A percentile compares a stretch with the other conserved stretches of the same genome.
Evolutionary conservation across 2,113 vertebrate species (phyloP).

Genomic region (Melanerpes formicivorus): DNA sequence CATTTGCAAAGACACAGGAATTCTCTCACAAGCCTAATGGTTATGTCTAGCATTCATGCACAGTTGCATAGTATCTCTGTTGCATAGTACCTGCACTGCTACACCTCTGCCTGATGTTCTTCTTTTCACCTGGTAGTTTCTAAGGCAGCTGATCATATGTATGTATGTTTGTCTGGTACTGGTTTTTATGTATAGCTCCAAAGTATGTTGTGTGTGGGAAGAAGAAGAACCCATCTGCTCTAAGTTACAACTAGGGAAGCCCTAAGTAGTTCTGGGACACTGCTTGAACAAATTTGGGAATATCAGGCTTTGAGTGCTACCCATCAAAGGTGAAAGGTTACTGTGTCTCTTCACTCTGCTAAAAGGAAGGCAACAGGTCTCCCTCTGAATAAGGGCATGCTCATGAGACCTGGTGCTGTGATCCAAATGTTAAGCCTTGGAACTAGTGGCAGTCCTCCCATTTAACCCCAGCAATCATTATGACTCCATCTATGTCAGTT

Average conservation of each 20-base stretch:
- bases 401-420: not conserved
- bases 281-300: not conserved
- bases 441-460: not conserved
- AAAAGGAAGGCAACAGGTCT: not conserved
- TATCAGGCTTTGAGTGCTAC: not conserved
- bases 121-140: not conserved
- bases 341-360: rapidly evolving
- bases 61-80: no score
- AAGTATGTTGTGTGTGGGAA: not conserved
- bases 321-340: not conserved
- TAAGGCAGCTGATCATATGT: not conserved
- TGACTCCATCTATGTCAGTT: not conserved
- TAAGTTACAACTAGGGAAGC: not conserved
- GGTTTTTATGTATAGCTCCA: not conserved
- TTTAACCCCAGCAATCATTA: not conserved
- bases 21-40: not conserved
- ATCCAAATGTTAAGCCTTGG: not conserved
- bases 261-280: not conserved
- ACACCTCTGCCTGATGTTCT: not conserved
- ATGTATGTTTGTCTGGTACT: not conserved
- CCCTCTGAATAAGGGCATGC: not conserved
- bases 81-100: not conserved
- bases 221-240: not conserved
- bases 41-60: not conserved
- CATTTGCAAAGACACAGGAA: not conserved